phyloP scores from a whole-genome alignment of 1,140 invertebrate species.

The Atta cephalotes region DNA sequence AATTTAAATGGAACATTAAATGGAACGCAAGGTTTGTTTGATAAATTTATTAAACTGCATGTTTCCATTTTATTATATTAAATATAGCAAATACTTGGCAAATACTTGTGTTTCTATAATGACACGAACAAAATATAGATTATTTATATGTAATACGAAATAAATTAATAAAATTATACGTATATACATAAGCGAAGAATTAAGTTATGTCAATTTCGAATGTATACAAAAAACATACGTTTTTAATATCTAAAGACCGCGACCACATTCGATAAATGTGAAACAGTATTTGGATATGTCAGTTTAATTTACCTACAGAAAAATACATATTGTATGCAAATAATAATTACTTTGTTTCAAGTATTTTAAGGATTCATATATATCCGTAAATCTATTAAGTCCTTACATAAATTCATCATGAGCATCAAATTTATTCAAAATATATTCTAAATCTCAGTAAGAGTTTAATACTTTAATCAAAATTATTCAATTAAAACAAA shows the following conservation, averaged over 20 bases:
- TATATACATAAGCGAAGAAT: not conserved
- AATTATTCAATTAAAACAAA: too few relatives aligned
- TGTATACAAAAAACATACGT: not conserved
- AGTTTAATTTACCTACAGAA: conserved; percentile 3
- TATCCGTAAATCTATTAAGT: too few relatives aligned
- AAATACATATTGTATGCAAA: too few relatives aligned
- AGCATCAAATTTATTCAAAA: too few relatives aligned
- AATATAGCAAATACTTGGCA: not conserved
- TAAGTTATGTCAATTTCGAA: not conserved
- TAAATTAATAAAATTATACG: conserved; percentile 43
- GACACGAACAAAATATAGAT: conserved; percentile 10
- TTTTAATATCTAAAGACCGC: conserved; percentile 22
- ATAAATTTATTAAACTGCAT: conserved; percentile 3
- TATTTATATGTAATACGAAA: not conserved
- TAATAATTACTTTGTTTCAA: too few relatives aligned
- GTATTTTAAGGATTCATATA: too few relatives aligned
- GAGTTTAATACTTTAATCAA: too few relatives aligned
- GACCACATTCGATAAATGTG: not conserved
- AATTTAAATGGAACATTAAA: not conserved
- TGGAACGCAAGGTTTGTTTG: not conserved
- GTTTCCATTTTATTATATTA: conserved; percentile 6
- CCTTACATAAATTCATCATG: too few relatives aligned
- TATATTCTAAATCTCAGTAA: too few relatives aligned
- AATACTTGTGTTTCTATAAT: not conserved
- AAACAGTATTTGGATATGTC: conserved; percentile 2